phyloP scores from a whole-genome alignment of 2,797 vertebrate species.

The Fringilla coelebs region DNA sequence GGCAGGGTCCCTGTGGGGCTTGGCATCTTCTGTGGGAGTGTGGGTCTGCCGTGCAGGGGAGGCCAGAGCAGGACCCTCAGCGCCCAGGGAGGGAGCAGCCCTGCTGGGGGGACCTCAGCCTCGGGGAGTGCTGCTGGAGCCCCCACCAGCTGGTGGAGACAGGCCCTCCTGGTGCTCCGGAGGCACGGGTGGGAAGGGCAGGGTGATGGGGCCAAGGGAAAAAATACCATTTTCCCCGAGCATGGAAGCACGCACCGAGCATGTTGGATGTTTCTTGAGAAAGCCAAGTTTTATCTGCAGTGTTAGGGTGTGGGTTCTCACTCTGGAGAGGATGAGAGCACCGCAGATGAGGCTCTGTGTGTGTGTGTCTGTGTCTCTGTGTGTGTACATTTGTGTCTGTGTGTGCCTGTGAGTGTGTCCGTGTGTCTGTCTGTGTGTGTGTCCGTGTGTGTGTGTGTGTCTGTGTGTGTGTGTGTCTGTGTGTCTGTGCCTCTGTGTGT shows the following conservation, averaged over 20 bases:
- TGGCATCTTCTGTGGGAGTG: not conserved
- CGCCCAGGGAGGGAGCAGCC: not conserved
- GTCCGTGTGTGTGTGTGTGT: fast-evolving
- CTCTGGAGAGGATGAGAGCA: fast-evolving
- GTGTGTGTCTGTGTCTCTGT: not conserved
- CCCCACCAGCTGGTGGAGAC: fast-evolving
- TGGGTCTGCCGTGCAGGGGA: fast-evolving
- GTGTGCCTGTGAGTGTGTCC: fast-evolving
- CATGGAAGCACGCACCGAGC: fast-evolving
- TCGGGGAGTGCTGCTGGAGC: not conserved
- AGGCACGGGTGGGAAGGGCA: not conserved
- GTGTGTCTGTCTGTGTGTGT: not conserved
- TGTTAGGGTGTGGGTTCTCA: fast-evolving
- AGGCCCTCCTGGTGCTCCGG: fast-evolving
- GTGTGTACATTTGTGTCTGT: too few species aligned
- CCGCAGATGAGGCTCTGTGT: fast-evolving
- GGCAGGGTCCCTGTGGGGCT: not conserved
- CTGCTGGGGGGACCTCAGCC: fast-evolving
- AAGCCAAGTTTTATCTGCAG: not conserved
- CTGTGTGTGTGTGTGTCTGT: fast-evolving
- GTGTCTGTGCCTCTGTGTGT: not conserved
- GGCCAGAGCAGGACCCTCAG: not conserved
- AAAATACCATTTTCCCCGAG: not conserved
- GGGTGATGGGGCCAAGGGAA: not conserved
- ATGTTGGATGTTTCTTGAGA: not conserved